Conservation (phyloP, 92 coral and sea anemone genomes). For the Phenganax stokvisi region DNA sequence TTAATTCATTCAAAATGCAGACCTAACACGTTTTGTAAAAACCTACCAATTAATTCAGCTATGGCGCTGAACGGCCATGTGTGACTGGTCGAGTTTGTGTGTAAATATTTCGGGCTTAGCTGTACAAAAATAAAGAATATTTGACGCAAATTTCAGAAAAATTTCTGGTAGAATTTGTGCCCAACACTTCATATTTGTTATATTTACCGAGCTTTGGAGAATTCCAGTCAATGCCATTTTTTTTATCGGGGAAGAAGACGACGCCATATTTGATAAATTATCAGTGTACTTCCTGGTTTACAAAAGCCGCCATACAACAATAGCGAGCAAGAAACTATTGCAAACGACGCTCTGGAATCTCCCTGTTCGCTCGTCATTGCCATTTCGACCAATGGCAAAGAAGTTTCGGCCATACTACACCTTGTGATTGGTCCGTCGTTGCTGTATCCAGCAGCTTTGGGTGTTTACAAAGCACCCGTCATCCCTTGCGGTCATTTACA, state of each 20-base stretch:
- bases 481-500: neutral
- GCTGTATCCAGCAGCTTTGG: neutral
- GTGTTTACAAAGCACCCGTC: conserved; percentile 2
- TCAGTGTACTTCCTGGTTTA: neutral
- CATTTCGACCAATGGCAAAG: conserved; percentile 17
- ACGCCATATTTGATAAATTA: conserved; percentile 31
- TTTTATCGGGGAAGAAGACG: conserved; percentile 12
- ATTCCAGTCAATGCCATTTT: conserved; percentile 52
- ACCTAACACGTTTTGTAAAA: neutral
- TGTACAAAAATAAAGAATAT: conserved; percentile 33
- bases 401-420: neutral
- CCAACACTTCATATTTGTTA: neutral
- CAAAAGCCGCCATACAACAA: conserved; percentile 8
- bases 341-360: neutral
- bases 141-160: neutral
- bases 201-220: conserved; percentile 82
- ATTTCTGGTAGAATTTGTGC: neutral
- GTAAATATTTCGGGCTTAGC: conserved; percentile 98
- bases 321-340: neutral
- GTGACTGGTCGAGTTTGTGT: conserved; percentile 98
- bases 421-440: conserved; percentile 23
- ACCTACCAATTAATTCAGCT: conserved; percentile 92
- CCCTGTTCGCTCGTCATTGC: neutral
- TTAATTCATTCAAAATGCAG: neutral
- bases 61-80: conserved; percentile 99